Evolutionary conservation across 2,113 vertebrate genomes (phyloP), one percentile per base, ranked within the genome.

Genomic region (Oxyura jamaicensis): DNA sequence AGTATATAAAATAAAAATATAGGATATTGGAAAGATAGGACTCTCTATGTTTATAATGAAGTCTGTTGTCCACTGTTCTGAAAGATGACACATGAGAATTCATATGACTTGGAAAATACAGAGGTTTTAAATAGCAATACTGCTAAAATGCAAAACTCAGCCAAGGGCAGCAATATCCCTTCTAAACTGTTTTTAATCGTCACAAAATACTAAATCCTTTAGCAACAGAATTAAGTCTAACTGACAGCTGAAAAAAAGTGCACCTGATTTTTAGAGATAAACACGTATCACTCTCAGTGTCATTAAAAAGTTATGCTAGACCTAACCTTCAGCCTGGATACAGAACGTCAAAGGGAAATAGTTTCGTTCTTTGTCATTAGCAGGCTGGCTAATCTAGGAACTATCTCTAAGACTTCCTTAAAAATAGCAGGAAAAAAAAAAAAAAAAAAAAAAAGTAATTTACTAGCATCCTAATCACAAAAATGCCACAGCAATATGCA

Each of bases 101-200:
- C 76, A 86, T 86, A 48, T 0, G 69, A 82, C 80, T 86, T 82
- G 86, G 92, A 96, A 95, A 96, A 93, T 76, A 88, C 44, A 84
- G 75, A 31, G 80, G 92, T 72, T 92, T 95, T 95, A 96, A 96
- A 94, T 81, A 95, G 83, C 60, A 83, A 86, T 79, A 36, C 39
- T 81, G 76, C 48, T 84, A 96, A 96, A 97, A 95, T 73, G 80
- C 25, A 68, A 88, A 88, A 88, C 88, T 76, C 56, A 48, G 93
- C 86, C 95, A 96, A 92, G 60, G 86, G 53, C 76, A 86, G 90
- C 66, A 83, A 90, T 92, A 94, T 90, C 80, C 33, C 48, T 86
- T 89, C 75, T 73, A 94, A 88, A 75, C 60, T 72, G 52, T 77
- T 92, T 94, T 91, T 93, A 91, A 86, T 29, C 65, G 73, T 28